These are phyloP conservation scores for Neogale vison DNA, from an alignment of 2,113 vertebrate species.

Conservation along the genomic window DNA sequence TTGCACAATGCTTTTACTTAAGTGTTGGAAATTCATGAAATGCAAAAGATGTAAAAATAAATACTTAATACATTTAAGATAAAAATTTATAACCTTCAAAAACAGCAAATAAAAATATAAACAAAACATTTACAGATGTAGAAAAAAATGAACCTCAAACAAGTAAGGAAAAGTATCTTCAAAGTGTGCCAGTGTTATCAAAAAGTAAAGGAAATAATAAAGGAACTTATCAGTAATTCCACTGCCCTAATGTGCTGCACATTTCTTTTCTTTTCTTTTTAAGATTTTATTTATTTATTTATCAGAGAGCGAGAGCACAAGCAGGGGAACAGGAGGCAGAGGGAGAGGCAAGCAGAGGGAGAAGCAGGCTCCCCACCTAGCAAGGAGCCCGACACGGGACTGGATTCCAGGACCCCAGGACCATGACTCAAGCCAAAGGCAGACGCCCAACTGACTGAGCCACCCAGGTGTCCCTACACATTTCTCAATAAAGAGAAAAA, in stretches of 20 bases:
- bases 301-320: no score
- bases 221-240: neutral
- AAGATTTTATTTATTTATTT: no score
- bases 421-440: no score
- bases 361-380: no score
- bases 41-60: neutral
- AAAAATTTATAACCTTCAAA: neutral
- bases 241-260: neutral
- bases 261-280: neutral
- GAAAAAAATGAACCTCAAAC: constrained; percentile 6
- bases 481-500: neutral
- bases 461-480: neutral
- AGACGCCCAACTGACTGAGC: no score
- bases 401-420: no score
- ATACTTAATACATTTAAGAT: neutral
- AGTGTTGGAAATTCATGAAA: neutral
- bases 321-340: no score
- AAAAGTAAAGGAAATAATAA: neutral
- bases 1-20: neutral
- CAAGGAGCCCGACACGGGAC: no score
- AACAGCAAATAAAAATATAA: neutral
- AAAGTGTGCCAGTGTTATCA: neutral
- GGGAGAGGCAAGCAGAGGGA: no score
- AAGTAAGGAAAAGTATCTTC: neutral
- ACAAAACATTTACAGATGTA: neutral